These are phyloP conservation scores for Irena cyanogastra DNA, from an alignment of 2,113 vertebrate species.

Conservation along the genomic window DNA sequence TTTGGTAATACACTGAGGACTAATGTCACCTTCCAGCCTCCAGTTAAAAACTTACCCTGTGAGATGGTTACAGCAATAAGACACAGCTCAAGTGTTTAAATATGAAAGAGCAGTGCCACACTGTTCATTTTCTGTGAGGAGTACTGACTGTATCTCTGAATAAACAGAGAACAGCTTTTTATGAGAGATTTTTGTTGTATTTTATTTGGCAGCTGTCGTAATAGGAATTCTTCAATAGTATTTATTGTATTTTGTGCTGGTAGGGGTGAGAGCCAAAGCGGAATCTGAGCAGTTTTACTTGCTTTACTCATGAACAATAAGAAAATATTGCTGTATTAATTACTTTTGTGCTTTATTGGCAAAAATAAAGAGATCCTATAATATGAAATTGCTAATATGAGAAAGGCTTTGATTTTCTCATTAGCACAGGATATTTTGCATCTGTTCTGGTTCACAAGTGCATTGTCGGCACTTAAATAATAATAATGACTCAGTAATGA, in stretches of 20 bases:
- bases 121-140: conserved; percentile 22
- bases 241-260: conserved; percentile 39
- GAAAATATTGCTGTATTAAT: conserved; percentile 66
- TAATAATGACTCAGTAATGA: conserved; percentile 67
- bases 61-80: neutral
- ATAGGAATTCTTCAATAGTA: conserved; percentile 32
- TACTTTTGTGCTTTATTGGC: conserved; percentile 63
- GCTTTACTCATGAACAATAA: conserved; percentile 48
- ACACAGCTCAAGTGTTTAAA: neutral
- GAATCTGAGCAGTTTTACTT: conserved; percentile 44
- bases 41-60: neutral
- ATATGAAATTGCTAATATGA: conserved; percentile 62
- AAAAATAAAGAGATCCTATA: conserved; percentile 61
- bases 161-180: conserved; percentile 45
- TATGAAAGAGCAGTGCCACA: neutral
- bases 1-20: neutral
- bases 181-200: conserved; percentile 39
- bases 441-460: conserved; percentile 64
- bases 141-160: conserved; percentile 6
- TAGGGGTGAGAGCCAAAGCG: conserved; percentile 30
- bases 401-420: conserved; percentile 67
- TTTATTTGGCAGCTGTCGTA: conserved; percentile 51
- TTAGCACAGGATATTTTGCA: conserved; percentile 67
- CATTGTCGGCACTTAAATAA: conserved; percentile 64
- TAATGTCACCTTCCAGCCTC: neutral